Evolutionary conservation across 2,113 vertebrate species (phyloP).

Genomic region (Xyliphius kryptos): DNA sequence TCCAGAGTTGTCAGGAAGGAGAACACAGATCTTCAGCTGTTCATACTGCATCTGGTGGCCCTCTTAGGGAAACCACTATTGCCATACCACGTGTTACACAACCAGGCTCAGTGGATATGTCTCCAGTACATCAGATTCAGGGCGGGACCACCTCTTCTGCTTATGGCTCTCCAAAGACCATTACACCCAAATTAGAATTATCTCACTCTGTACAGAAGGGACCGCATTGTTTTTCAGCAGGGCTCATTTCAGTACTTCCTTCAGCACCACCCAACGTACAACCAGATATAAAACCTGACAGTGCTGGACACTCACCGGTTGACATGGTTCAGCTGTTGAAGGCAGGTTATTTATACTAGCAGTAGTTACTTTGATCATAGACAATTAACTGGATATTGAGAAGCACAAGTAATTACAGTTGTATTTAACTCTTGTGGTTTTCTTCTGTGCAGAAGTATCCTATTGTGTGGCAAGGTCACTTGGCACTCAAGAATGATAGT

Average conservation of each 20-base stretch:
- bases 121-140: constrained; percentile 70
- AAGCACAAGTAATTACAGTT: background rate
- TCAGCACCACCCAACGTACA: constrained; percentile 58
- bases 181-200: constrained; percentile 78
- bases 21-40: constrained; percentile 79
- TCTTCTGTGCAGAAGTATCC: constrained; percentile 82
- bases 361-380: background rate
- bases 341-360: constrained; percentile 56
- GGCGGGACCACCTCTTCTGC: constrained; percentile 76
- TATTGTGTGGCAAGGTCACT: constrained; percentile 93
- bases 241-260: constrained; percentile 53
- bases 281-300: constrained; percentile 73
- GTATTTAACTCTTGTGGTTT: background rate
- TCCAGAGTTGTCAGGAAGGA: constrained; percentile 69
- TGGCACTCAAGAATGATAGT: constrained; percentile 94
- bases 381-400: too few relatives aligned
- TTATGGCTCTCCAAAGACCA: constrained; percentile 76
- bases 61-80: constrained; percentile 73
- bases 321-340: constrained; percentile 95
- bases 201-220: constrained; percentile 63
- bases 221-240: constrained; percentile 67
- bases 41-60: constrained; percentile 58
- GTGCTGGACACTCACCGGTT: constrained; percentile 73
- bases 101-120: constrained; percentile 71
- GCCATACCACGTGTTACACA: constrained; percentile 74